Percentiles rank a stretch among this genome's conserved stretches.
Conservation (phyloP, 2,888 invertebrate species). For the Charanyca ferruginea region DNA sequence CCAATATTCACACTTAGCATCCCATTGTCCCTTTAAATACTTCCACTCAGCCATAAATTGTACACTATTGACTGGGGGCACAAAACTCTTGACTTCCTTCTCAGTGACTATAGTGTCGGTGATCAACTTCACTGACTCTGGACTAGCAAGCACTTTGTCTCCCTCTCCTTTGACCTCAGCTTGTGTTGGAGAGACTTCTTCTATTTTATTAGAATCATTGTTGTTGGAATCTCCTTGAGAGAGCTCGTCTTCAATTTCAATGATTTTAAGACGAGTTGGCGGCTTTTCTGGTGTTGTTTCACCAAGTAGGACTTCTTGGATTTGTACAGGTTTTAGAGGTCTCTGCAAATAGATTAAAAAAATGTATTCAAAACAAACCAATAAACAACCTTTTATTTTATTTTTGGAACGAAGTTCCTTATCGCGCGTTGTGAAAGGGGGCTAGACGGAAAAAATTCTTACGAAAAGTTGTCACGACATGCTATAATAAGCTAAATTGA, state of each 20-base stretch:
- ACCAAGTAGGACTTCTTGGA: slow-evolving; percentile 85
- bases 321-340: slow-evolving; percentile 89
- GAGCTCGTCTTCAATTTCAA: slow-evolving; percentile 73
- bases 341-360: slow-evolving; percentile 79
- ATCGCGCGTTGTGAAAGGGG: too few species aligned
- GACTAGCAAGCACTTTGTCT: slow-evolving; percentile 62
- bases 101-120: slow-evolving; percentile 67
- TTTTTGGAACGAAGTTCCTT: too few species aligned
- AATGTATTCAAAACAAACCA: too few species aligned
- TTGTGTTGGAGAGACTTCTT: slow-evolving; percentile 27
- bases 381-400: too few species aligned
- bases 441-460: too few species aligned
- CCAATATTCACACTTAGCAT: slow-evolving; percentile 91
- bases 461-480: too few species aligned
- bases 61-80: slow-evolving; percentile 92
- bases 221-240: slow-evolving; percentile 78
- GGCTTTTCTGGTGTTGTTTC: slow-evolving; percentile 74
- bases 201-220: slow-evolving; percentile 70
- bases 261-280: slow-evolving; percentile 76
- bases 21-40: slow-evolving; percentile 85
- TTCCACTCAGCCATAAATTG: slow-evolving; percentile 93
- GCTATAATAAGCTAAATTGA: too few species aligned
- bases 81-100: slow-evolving; percentile 69
- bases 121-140: slow-evolving; percentile 76
- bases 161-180: slow-evolving; percentile 46